Base-by-base conservation (phyloP, 1,140 invertebrate genomes). In the Trichonephila clavata region DNA sequence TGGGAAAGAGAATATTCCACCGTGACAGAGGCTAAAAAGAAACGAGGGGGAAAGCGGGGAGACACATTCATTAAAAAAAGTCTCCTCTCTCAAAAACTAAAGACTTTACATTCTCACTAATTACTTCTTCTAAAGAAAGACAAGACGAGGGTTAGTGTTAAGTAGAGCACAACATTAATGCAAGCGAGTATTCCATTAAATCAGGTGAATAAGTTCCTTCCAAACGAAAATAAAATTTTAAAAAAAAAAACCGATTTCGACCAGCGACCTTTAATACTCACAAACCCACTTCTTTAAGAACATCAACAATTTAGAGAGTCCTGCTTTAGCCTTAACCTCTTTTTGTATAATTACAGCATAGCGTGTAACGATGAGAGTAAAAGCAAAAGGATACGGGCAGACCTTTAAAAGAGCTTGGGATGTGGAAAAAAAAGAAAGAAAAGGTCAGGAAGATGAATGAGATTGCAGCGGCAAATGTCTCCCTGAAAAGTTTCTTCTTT, bases 231-330 rank as follows among this genome's bases (percentile, higher is more conserved):
- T 61, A 63, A 63, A 24, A 27, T 14, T 24, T 1, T 32, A 63
- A 60, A 39, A 86, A 65, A 65, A 43, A 68, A 81, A 90, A 80
- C 59, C 68, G 81, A 57, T 24, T 61, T 27, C 43, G 2, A 92
- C 59, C n/a, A 90, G 24, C 18, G 24, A 39, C 43, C 59, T 50
- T 65, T 92, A 84, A 92, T 81, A 84, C 81, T 20, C 50, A 21
- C 21, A 14, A 61, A 81, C 20, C 89, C n/a, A 60, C 21, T 27
- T 59, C 61, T 71, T 88, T 21, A 20, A 57, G 39, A 21, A n/a
- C 89, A 92, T 92, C 90, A 92, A 92, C 90, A 92, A 92, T 84
- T 83, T 84, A 92, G 61, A 92, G 61, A 87, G 60, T 32, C 39
- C 57, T n/a, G 32, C 39, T 84, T 43, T 83, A 92, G 84, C 68